Percentiles rank a stretch among this genome's conserved stretches.
Evolutionary conservation across 2,113 vertebrate species (phyloP).

Genomic region (Turdus rufiventris): DNA sequence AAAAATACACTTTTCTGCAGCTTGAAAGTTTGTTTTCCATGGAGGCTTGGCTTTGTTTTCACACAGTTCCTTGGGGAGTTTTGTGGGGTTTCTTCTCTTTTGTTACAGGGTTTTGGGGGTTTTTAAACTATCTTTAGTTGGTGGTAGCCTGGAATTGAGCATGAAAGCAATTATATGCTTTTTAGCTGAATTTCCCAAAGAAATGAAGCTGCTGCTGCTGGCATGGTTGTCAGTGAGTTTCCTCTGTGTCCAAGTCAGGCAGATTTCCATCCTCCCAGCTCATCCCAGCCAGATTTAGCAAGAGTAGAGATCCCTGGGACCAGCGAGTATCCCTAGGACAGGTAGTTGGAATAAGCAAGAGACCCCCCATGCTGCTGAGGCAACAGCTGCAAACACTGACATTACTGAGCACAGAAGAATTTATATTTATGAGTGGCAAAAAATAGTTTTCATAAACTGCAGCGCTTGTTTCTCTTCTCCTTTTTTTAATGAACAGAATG

Average conservation of each 20-base stretch:
- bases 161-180: fast-evolving
- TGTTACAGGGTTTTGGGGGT: fast-evolving
- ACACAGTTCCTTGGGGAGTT: fast-evolving
- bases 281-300: not conserved
- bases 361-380: not conserved
- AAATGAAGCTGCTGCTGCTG: not conserved
- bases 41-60: not conserved
- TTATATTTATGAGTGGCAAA: conserved; percentile 22
- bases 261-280: not conserved
- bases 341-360: not conserved
- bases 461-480: not conserved
- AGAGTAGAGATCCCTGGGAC: not conserved
- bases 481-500: conserved; percentile 4
- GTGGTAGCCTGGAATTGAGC: not conserved
- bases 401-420: not conserved
- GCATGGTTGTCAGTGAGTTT: not conserved
- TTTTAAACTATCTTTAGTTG: not conserved
- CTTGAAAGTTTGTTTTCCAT: not conserved
- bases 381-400: not conserved
- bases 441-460: not conserved
- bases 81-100: not conserved
- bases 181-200: not conserved
- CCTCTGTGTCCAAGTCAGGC: not conserved
- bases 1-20: not conserved
- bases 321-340: not conserved